Evolutionary conservation across 1,140 invertebrate genomes (phyloP).

Genomic region (Zaprionus davidi): DNA sequence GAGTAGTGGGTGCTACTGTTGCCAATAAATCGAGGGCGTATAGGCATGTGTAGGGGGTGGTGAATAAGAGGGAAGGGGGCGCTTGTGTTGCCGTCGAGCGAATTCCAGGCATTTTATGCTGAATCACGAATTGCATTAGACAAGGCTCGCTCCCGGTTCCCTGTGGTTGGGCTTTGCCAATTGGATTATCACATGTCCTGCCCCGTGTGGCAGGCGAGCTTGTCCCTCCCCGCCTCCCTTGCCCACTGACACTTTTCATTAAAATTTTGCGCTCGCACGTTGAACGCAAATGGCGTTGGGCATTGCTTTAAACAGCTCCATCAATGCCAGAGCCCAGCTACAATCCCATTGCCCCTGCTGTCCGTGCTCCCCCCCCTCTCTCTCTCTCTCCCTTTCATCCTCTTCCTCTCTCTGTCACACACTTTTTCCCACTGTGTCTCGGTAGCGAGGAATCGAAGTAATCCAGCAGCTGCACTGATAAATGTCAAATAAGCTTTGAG

Average conservation of each 20-base stretch:
- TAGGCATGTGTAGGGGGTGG: not conserved
- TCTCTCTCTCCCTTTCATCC: not conserved
- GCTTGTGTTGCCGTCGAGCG: constrained; percentile 25
- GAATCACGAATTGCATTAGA: constrained; percentile 82
- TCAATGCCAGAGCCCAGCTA: constrained; percentile 59
- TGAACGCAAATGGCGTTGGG: constrained; percentile 43
- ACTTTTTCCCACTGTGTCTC: constrained; percentile 1
- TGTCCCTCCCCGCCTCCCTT: not conserved
- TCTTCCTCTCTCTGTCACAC: not conserved
- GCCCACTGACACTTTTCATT: constrained; percentile 66
- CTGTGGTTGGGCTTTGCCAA: constrained; percentile 53
- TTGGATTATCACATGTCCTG: constrained; percentile 71
- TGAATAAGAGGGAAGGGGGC: not conserved
- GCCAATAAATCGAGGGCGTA: constrained; percentile 68
- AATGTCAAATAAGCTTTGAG: constrained; percentile 78
- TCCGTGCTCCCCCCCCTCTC: not conserved
- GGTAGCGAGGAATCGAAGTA: constrained; percentile 49
- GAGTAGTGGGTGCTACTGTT: constrained; percentile 8
- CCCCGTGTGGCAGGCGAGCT: not conserved
- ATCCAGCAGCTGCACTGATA: constrained; percentile 70
- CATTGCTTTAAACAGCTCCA: constrained; percentile 70
- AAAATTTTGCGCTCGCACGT: constrained; percentile 62
- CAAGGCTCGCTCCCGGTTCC: constrained; percentile 23
- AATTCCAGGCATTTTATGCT: constrained; percentile 69
- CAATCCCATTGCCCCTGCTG: not conserved